A percentile compares a stretch with the other conserved stretches of the same genome.
Evolutionary conservation across 2,888 invertebrate species (phyloP).

Genomic region (Steromphala cineraria): DNA sequence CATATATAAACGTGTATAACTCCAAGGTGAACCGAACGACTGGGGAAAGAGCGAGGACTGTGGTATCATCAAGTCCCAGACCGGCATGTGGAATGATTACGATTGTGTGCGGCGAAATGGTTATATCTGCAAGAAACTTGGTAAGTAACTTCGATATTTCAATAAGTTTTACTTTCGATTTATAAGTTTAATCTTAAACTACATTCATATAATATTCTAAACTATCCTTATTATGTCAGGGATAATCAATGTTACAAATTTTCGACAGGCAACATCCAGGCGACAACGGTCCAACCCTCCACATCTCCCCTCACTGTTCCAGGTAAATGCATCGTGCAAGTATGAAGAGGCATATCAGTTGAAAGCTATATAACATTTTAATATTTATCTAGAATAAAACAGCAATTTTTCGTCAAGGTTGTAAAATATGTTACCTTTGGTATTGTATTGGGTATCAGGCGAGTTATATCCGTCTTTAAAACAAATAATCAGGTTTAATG

Average conservation of each 20-base stretch:
- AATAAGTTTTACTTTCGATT: background rate
- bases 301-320: conserved; percentile 13
- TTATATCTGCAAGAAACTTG: conserved; percentile 44
- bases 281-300: background rate
- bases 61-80: conserved; percentile 32
- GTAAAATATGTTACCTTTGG: too few species aligned
- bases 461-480: too few species aligned
- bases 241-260: background rate
- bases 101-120: conserved; percentile 33
- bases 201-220: background rate
- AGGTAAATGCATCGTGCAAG: background rate
- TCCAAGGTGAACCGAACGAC: conserved; percentile 47
- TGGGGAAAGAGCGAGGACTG: conserved; percentile 43
- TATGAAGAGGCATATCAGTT: too few species aligned
- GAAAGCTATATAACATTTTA: too few species aligned
- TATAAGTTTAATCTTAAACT: background rate
- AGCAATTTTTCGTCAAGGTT: too few species aligned
- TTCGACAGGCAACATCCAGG: background rate
- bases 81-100: conserved; percentile 44
- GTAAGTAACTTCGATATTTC: conserved; percentile 19
- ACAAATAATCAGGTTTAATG: too few species aligned
- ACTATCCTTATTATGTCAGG: background rate
- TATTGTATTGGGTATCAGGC: too few species aligned
- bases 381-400: too few species aligned
- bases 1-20: too few species aligned